Evolutionary conservation across 2,113 vertebrate genomes (phyloP).

Genomic region (Argyrosomus japonicus): DNA sequence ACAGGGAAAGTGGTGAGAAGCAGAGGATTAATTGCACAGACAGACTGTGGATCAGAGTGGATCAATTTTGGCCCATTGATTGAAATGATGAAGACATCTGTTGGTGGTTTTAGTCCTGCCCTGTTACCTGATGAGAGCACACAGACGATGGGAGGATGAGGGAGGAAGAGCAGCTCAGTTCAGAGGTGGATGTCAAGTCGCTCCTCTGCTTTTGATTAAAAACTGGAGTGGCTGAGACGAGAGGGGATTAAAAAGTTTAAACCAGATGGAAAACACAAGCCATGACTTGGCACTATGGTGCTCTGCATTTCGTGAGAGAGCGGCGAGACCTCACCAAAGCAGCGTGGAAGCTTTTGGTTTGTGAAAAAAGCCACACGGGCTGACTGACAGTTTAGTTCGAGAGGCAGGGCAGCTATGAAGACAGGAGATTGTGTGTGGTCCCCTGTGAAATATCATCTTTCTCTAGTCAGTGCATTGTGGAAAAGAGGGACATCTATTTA

Average conservation of each 20-base stretch:
- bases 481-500: not conserved
- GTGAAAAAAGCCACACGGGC: conserved; percentile 15
- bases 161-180: conserved; percentile 10
- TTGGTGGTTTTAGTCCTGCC: not conserved
- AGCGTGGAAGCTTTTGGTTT: not conserved
- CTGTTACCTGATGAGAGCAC: not conserved
- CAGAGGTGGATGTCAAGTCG: conserved; percentile 21
- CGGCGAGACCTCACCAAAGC: conserved; percentile 20
- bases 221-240: conserved; percentile 17
- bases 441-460: not conserved
- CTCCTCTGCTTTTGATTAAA: conserved; percentile 73
- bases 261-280: conserved; percentile 52
- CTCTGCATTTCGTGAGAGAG: conserved; percentile 55
- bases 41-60: not conserved
- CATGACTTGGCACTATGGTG: conserved; percentile 4
- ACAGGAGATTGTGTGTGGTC: conserved; percentile 7
- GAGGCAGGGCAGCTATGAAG: not conserved
- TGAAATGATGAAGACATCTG: not conserved
- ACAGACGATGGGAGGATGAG: not conserved
- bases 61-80: not conserved
- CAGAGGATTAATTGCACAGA: not conserved
- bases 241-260: conserved; percentile 55
- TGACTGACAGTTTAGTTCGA: conserved; percentile 10
- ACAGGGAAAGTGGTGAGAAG: not conserved
- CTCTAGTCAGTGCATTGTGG: not conserved